phyloP scores from a whole-genome alignment of 2,797 vertebrate species.

The Martes flavigula region DNA sequence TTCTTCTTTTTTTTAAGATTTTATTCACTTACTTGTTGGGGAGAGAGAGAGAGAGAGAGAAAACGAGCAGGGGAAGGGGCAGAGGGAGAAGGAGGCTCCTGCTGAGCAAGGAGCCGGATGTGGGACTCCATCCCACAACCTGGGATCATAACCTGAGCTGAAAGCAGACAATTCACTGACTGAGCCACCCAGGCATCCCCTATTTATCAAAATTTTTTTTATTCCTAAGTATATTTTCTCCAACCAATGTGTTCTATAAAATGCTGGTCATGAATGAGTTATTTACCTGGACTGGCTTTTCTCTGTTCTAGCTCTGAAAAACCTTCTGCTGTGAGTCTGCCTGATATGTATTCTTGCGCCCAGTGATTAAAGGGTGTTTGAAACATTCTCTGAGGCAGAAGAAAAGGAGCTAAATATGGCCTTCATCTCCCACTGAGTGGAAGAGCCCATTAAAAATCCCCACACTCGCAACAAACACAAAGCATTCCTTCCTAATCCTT shows the following conservation, averaged over 20 bases:
- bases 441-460: neutral
- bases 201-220: neutral
- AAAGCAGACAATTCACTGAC: too few relatives aligned
- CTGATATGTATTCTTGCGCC: neutral
- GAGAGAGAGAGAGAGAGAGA: too few relatives aligned
- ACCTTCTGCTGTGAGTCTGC: neutral
- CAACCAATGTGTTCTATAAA: constrained; percentile 9
- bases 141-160: too few relatives aligned
- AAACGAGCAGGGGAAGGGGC: too few relatives aligned
- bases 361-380: neutral
- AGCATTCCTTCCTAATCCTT: neutral
- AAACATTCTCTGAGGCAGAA: neutral
- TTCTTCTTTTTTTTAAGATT: too few relatives aligned
- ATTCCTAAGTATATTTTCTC: neutral
- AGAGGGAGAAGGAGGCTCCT: too few relatives aligned
- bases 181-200: too few relatives aligned
- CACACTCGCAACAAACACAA: neutral
- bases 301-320: neutral
- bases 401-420: neutral
- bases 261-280: neutral
- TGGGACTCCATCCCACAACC: too few relatives aligned
- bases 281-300: neutral
- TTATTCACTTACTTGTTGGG: too few relatives aligned
- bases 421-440: neutral
- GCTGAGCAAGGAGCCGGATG: too few relatives aligned